Conservation (phyloP, 2,888 invertebrate genomes). For the Latrodectus hesperus region DNA sequence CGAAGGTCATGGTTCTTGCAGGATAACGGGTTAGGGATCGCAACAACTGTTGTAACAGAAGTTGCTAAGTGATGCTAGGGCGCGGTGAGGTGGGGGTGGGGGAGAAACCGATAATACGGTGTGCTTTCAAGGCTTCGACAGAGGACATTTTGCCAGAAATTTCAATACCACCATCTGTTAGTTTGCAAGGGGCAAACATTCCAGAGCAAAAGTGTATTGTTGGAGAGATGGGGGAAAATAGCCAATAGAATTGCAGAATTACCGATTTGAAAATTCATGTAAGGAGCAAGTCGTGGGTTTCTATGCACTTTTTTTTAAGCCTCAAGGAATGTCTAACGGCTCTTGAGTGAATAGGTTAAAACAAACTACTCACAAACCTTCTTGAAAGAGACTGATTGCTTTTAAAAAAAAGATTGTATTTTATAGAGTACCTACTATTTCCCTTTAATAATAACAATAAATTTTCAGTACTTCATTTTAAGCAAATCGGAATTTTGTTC, state of each 20-base stretch:
- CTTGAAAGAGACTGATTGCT: too few relatives aligned
- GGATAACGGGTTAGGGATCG: slow-evolving; percentile 66
- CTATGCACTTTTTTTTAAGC: too few relatives aligned
- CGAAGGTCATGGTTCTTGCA: slow-evolving; percentile 55
- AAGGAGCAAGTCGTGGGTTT: too few relatives aligned
- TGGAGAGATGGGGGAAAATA: not conserved
- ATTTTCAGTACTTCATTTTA: too few relatives aligned
- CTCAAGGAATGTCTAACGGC: too few relatives aligned
- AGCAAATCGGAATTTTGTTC: too few relatives aligned
- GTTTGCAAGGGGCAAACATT: slow-evolving; percentile 22
- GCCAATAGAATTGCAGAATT: slow-evolving; percentile 24
- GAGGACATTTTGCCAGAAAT: slow-evolving; percentile 3
- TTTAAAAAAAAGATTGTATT: too few relatives aligned
- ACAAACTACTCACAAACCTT: too few relatives aligned
- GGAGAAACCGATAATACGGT: not conserved
- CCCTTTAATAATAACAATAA: too few relatives aligned
- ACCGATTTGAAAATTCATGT: not conserved
- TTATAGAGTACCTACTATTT: too few relatives aligned
- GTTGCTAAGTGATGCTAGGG: slow-evolving; percentile 41
- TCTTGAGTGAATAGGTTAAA: too few relatives aligned
- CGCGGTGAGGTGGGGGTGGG: slow-evolving; percentile 10
- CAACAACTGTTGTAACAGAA: slow-evolving; percentile 27
- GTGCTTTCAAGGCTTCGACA: not conserved
- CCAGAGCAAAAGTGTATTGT: slow-evolving; percentile 11
- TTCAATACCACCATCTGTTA: slow-evolving; percentile 59